Conservation (phyloP, 2,797 vertebrate species). For the Thalassophryne amazonica region DNA sequence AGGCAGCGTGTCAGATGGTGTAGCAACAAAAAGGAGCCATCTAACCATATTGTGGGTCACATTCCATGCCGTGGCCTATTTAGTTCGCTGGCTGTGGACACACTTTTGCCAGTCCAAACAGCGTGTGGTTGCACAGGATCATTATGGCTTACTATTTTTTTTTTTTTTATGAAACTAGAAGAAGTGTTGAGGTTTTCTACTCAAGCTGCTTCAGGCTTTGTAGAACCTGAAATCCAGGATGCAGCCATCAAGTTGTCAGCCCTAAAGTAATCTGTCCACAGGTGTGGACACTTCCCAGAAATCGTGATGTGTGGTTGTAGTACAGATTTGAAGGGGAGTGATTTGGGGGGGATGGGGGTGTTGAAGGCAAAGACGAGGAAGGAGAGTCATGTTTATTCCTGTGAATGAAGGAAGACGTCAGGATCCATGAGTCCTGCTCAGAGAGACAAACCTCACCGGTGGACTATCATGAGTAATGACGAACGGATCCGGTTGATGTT, state of each 20-base stretch:
- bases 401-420: constrained; percentile 44
- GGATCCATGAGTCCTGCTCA: constrained; percentile 22
- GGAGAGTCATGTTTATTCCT: constrained; percentile 36
- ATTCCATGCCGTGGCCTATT: constrained; percentile 71
- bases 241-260: constrained; percentile 4
- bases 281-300: constrained; percentile 36
- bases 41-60: constrained; percentile 59
- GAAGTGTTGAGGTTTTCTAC: too few relatives aligned
- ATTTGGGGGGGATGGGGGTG: constrained; percentile 36
- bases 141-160: too few relatives aligned
- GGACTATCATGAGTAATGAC: too few relatives aligned
- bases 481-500: too few relatives aligned
- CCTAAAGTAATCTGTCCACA: too few relatives aligned
- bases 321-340: constrained; percentile 25
- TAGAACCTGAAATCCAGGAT: constrained; percentile 20
- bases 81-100: constrained; percentile 57
- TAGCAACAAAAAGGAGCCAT: constrained; percentile 68
- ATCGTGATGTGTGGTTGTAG: constrained; percentile 31
- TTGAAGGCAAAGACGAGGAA: constrained; percentile 15
- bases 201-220: constrained; percentile 2
- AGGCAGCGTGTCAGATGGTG: constrained; percentile 65
- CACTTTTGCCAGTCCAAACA: constrained; percentile 36
- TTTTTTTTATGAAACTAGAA: too few relatives aligned
- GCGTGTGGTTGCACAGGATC: constrained; percentile 32
- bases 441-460: constrained; percentile 18